Percentiles rank a stretch among this genome's conserved stretches.
These are phyloP conservation scores for Norana najaformis DNA, from an alignment of 2,888 invertebrate genomes.

Conservation along the genomic window DNA sequence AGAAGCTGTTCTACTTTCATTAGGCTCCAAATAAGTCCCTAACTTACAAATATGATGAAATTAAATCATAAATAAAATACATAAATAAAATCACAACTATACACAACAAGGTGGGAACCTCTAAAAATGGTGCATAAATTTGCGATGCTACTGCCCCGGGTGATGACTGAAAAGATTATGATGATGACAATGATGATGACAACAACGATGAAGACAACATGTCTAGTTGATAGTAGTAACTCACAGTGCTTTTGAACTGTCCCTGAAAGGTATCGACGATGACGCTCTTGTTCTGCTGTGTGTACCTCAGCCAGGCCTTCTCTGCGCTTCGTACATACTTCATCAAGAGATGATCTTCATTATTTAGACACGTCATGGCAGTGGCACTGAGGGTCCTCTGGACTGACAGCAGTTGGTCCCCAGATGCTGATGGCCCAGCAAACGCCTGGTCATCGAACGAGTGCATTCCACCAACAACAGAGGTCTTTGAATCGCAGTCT, in stretches of 20 bases:
- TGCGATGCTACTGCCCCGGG: too few species aligned
- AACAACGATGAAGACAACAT: too few species aligned
- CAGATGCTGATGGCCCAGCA: neutral
- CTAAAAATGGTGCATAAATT: neutral
- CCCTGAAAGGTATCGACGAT: constrained; percentile 71
- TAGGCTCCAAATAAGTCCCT: neutral
- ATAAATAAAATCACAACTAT: neutral
- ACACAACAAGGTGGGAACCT: neutral
- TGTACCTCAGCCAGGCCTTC: constrained; percentile 68
- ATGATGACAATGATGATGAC: neutral
- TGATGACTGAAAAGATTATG: neutral
- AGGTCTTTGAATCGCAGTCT: neutral
- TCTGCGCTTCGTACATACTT: constrained; percentile 63
- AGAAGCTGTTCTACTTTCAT: too few species aligned
- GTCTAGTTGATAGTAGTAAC: constrained; percentile 38
- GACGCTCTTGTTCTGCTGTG: constrained; percentile 67
- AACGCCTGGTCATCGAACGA: neutral
- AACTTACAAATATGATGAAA: neutral
- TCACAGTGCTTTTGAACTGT: constrained; percentile 71
- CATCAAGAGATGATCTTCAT: constrained; percentile 31
- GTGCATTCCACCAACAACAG: neutral
- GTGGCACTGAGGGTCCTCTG: neutral
- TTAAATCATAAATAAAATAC: neutral
- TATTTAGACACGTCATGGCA: constrained; percentile 24
- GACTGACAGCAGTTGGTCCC: neutral